These are phyloP conservation scores for Sebastes fasciatus DNA, from an alignment of 2,113 vertebrate species.

Conservation along the genomic window DNA sequence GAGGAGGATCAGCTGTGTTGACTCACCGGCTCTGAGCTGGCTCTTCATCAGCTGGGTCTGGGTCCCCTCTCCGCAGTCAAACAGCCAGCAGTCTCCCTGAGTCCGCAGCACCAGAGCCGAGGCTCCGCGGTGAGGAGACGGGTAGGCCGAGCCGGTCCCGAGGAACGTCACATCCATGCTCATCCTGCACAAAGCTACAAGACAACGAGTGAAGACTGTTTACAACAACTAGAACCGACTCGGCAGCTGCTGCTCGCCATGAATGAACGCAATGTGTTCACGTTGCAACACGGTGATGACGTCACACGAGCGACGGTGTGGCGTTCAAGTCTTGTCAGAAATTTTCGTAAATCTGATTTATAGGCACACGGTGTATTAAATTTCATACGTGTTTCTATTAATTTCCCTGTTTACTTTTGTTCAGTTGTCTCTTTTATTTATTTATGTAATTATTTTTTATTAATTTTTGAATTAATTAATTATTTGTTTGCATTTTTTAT, in stretches of 20 bases:
- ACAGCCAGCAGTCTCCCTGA: slow-evolving; percentile 93
- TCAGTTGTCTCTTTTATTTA: no score
- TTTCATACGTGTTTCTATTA: no score
- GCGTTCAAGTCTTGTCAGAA: background rate
- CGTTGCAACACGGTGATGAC: slow-evolving; percentile 60
- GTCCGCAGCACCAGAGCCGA: slow-evolving; percentile 89
- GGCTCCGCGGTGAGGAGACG: slow-evolving; percentile 88
- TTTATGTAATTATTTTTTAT: no score
- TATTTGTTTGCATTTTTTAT: no score
- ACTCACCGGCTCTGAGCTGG: slow-evolving; percentile 87
- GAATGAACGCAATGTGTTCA: background rate
- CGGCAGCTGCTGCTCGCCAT: no score
- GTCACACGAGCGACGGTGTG: background rate
- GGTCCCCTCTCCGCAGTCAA: slow-evolving; percentile 96
- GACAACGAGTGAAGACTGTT: no score
- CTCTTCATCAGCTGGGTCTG: slow-evolving; percentile 96
- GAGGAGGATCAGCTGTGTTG: no score
- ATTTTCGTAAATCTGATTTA: background rate
- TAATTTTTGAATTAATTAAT: no score
- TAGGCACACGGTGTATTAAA: no score
- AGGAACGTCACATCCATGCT: slow-evolving; percentile 94
- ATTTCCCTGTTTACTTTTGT: no score
- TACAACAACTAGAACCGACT: no score
- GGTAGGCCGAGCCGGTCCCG: slow-evolving; percentile 92
- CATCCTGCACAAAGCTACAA: slow-evolving; percentile 74